phyloP scores from a whole-genome alignment of 2,113 vertebrate species.

The Aythya baeri region DNA sequence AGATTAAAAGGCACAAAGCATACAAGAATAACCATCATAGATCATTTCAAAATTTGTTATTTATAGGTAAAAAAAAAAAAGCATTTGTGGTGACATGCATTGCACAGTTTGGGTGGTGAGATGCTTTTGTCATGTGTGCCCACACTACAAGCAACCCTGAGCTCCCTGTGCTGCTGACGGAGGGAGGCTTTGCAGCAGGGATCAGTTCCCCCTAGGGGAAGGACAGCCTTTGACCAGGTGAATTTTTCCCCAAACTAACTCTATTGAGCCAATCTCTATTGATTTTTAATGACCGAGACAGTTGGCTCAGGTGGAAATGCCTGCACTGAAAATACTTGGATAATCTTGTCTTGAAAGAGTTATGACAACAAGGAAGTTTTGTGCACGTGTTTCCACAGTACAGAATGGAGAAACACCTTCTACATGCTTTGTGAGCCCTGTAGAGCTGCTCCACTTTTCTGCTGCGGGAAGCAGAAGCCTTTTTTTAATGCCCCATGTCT shows the following conservation, averaged over 20 bases:
- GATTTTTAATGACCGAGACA: neutral
- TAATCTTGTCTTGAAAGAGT: neutral
- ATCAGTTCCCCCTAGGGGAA: neutral
- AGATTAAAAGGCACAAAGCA: neutral
- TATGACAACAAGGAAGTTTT: neutral
- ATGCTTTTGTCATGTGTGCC: neutral
- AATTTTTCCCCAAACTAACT: neutral
- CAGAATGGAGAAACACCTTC: neutral
- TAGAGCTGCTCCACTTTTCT: neutral
- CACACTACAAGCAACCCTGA: accelerated
- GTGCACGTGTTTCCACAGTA: neutral
- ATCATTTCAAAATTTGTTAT: neutral
- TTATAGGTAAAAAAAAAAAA: neutral
- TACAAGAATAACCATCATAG: neutral
- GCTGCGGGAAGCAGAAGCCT: neutral
- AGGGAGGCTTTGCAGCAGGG: neutral
- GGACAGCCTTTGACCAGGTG: neutral
- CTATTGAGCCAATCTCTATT: neutral
- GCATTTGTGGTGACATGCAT: neutral
- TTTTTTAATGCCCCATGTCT: neutral
- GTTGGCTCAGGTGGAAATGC: neutral
- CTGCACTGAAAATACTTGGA: neutral
- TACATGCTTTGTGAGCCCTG: neutral
- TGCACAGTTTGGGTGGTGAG: neutral
- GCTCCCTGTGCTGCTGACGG: neutral